Evolutionary conservation across 2,797 vertebrate species (phyloP), one percentile per base, ranked within the genome.

Genomic region (Xenentodon cancila): DNA sequence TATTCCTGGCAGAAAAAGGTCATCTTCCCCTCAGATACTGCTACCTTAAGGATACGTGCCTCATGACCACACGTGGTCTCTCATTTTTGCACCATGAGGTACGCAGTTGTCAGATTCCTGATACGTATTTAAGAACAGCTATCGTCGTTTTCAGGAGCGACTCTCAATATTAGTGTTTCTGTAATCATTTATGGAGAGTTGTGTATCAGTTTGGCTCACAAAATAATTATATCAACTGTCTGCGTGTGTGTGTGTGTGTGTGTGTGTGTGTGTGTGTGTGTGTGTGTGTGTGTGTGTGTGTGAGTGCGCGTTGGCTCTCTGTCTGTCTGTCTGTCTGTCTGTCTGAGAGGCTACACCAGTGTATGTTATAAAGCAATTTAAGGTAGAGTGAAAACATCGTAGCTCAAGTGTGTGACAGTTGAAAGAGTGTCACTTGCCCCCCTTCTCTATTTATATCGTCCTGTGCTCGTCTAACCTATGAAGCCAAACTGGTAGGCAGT

Each of bases 1-100:
- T 88, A 86, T 87, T 89, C 80, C 81, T 59, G 56, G 70, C 60
- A 65, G 51, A 45, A 51, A 88, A 85, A 89, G 85, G 84, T 88
- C 80, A 76, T 60, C 59, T 55, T 57, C 34, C 46, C 71, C 67
- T 75, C 53, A 16, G 60, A 78, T 58, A 43, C 63, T 32, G 17
- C 65, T 60, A 81, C 62, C 80, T 78, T 77, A 75, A 76, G 71
- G 70, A 82, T 64, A 59, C 55, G 53, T 20, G 64, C 69, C 64
- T 81, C 71, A 65, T 58, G 52, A 61, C 56, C 51, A 47, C 48
- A 25, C 56, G 11, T 43, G 12, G 20, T 50, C 44, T 67, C 42
- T 25, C 51, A 27, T 72, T 75, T 50, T 56, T 19, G 3, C 16
- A 15, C 37, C 37, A 40, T 16, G 37, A 40, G 37, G 12, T 7